Evolutionary conservation across 2,888 invertebrate genomes (phyloP).

Genomic region (Hylaea fasciaria): DNA sequence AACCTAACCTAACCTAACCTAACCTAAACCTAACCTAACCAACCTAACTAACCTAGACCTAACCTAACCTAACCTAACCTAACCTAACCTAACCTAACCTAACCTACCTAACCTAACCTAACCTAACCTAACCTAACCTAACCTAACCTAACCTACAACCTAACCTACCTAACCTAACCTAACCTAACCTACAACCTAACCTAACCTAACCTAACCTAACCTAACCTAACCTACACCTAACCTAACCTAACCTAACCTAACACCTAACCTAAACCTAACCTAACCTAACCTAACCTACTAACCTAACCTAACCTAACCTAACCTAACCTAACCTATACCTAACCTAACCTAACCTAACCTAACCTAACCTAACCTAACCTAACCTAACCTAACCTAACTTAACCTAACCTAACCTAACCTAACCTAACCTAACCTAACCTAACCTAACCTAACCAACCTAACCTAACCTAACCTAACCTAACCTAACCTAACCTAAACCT

Average conservation of each 20-base stretch:
- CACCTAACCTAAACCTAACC: too few species aligned
- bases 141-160: constrained; percentile 24
- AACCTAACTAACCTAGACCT: constrained; percentile 36
- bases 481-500: constrained; percentile 28
- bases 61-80: constrained; percentile 34
- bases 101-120: constrained; percentile 31
- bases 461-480: constrained; percentile 29
- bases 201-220: constrained; percentile 39
- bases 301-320: constrained; percentile 36
- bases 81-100: constrained; percentile 34
- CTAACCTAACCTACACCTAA: constrained; percentile 37
- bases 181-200: constrained; percentile 35
- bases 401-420: constrained; percentile 35
- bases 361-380: constrained; percentile 37
- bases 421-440: constrained; percentile 38
- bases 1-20: constrained; percentile 41
- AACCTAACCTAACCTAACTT: constrained; percentile 36
- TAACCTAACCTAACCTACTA: background rate
- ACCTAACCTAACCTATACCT: constrained; percentile 39
- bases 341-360: constrained; percentile 36
- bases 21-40: constrained; percentile 39
- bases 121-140: background rate
- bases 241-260: constrained; percentile 39
- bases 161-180: constrained; percentile 26
- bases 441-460: constrained; percentile 35